phyloP scores from a whole-genome alignment of 2,797 vertebrate species.

The Pangasius macronema region DNA sequence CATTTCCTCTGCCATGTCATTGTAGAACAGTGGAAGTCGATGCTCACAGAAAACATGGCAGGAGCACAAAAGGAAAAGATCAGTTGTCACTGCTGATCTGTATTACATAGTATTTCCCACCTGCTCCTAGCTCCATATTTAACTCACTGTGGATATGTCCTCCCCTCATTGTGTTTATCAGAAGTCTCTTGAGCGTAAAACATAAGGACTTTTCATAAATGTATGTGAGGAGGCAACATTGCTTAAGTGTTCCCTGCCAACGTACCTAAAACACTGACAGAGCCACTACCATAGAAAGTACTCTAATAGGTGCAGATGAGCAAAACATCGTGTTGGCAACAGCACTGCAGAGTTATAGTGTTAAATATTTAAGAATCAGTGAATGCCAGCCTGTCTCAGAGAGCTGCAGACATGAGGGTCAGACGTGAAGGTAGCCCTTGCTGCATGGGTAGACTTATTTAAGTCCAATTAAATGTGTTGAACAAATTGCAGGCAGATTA shows the following conservation, averaged over 20 bases:
- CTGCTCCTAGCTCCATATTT: constrained; percentile 68
- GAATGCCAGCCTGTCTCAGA: constrained; percentile 58
- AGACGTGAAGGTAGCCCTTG: constrained; percentile 64
- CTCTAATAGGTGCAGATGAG: constrained; percentile 32
- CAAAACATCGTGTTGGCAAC: constrained; percentile 56
- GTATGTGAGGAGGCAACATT: constrained; percentile 56
- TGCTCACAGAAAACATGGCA: constrained; percentile 25
- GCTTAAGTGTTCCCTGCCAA: constrained; percentile 54
- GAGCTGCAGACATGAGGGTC: constrained; percentile 60
- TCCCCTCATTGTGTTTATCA: constrained; percentile 71
- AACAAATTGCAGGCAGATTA: constrained; percentile 63
- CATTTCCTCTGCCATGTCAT: constrained; percentile 38
- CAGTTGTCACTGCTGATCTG: constrained; percentile 66
- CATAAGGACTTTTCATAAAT: constrained; percentile 68
- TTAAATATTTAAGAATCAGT: constrained; percentile 20
- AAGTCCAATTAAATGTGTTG: constrained; percentile 64
- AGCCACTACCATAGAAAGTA: constrained; percentile 16
- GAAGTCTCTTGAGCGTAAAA: constrained; percentile 65
- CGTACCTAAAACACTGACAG: constrained; percentile 47
- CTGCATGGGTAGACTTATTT: constrained; percentile 60
- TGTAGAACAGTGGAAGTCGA: constrained; percentile 38
- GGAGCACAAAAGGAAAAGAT: constrained; percentile 47
- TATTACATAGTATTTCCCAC: constrained; percentile 52
- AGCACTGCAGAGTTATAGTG: constrained; percentile 18
- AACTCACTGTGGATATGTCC: constrained; percentile 76